These are phyloP conservation scores for Pelusios castaneus DNA, from an alignment of 2,113 vertebrate species.

Conservation along the genomic window DNA sequence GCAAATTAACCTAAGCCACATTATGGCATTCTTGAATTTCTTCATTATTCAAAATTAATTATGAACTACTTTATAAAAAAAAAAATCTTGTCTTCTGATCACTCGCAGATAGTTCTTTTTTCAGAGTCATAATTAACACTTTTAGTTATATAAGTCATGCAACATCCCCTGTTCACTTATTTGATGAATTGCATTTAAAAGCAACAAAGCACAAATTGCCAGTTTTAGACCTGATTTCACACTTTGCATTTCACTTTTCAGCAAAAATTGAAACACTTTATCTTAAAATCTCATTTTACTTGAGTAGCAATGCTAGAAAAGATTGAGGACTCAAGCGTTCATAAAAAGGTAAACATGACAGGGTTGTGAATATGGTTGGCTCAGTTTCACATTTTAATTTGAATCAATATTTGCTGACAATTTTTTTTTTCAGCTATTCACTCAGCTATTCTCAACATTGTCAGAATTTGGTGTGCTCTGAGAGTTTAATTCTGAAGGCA, in stretches of 20 bases:
- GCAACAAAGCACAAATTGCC: background rate
- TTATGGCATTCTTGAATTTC: background rate
- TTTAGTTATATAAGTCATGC: background rate
- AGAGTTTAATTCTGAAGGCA: background rate
- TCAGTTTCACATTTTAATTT: background rate
- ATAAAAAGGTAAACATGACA: background rate
- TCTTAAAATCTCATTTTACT: background rate
- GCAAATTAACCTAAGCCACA: background rate
- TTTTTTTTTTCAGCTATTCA: background rate
- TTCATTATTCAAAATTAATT: background rate
- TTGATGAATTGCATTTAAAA: background rate
- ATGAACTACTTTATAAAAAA: background rate
- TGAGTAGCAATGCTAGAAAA: background rate
- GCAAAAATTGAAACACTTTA: background rate
- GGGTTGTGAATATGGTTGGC: background rate
- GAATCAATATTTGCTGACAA: background rate
- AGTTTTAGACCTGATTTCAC: background rate
- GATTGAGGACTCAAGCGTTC: background rate
- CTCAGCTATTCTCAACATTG: background rate
- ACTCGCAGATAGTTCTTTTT: background rate
- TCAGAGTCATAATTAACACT: background rate
- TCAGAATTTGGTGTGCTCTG: background rate
- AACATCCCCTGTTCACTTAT: background rate
- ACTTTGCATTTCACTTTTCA: background rate
- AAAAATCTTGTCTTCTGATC: background rate